Evolutionary conservation across 2,797 vertebrate genomes (phyloP).

Genomic region (Myotis vivesi): DNA sequence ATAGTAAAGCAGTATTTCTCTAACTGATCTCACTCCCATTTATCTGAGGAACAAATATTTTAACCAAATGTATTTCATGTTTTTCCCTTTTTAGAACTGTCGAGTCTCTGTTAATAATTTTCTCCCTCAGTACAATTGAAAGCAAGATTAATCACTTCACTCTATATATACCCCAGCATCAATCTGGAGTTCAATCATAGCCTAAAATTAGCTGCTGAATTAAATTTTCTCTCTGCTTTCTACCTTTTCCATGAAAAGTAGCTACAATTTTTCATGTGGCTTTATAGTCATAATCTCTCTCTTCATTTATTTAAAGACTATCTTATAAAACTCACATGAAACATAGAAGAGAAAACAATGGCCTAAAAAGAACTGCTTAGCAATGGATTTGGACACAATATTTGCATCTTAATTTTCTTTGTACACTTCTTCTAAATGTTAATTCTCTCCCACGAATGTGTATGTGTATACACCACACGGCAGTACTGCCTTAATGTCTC

Average conservation of each 20-base stretch:
- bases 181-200: slow-evolving; percentile 24
- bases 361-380: background rate
- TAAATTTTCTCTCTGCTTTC: slow-evolving; percentile 16
- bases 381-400: background rate
- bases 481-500: accelerated
- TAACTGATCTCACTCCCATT: background rate
- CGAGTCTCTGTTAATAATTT: slow-evolving; percentile 1
- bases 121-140: background rate
- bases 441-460: background rate
- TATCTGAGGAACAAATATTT: slow-evolving; percentile 24
- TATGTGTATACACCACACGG: background rate
- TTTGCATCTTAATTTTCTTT: background rate
- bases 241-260: slow-evolving; percentile 34
- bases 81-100: slow-evolving; percentile 19
- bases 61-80: slow-evolving; percentile 5
- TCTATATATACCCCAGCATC: background rate
- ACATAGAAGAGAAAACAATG: background rate
- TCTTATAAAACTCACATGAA: background rate
- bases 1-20: background rate
- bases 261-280: background rate
- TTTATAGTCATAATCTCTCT: background rate
- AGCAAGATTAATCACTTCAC: slow-evolving; percentile 41
- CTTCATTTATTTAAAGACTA: slow-evolving; percentile 9
- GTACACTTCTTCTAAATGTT: background rate
- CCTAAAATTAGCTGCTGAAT: slow-evolving; percentile 44